Conservation (phyloP, 2,888 invertebrate genomes). For the Dicyrtomina minuta region DNA sequence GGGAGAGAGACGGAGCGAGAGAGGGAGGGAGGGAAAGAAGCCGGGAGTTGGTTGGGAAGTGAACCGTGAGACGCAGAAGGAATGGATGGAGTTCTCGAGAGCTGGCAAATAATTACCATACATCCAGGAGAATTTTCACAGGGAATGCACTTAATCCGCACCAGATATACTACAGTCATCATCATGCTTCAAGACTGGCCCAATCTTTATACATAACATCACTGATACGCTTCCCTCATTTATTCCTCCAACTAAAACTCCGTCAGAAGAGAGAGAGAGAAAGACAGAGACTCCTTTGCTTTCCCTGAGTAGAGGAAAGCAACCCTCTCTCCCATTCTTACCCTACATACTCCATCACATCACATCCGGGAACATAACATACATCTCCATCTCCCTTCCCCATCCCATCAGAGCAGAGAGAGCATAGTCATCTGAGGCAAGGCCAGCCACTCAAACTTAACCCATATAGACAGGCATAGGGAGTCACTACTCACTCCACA, state of each 20-base stretch:
- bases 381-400: neutral
- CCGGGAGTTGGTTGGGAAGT: slow-evolving; percentile 21
- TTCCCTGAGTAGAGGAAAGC: neutral
- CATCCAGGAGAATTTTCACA: slow-evolving; percentile 45
- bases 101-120: slow-evolving; percentile 45
- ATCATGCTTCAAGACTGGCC: slow-evolving; percentile 13
- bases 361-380: too few relatives aligned
- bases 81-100: slow-evolving; percentile 36
- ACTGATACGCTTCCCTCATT: slow-evolving; percentile 12
- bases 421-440: neutral
- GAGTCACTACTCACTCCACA: too few relatives aligned
- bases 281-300: neutral
- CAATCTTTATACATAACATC: neutral
- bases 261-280: too few relatives aligned
- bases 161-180: slow-evolving; percentile 32
- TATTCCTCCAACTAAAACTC: slow-evolving; percentile 18
- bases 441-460: too few relatives aligned
- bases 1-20: slow-evolving; percentile 25
- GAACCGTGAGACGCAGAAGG: slow-evolving; percentile 37
- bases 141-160: slow-evolving; percentile 44
- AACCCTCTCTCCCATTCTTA: neutral
- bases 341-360: neutral
- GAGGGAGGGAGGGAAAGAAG: slow-evolving; percentile 28
- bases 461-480: too few relatives aligned
- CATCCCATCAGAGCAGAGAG: neutral